Conservation (phyloP, 1,140 invertebrate genomes). For the Diplogasteroides magnus region DNA sequence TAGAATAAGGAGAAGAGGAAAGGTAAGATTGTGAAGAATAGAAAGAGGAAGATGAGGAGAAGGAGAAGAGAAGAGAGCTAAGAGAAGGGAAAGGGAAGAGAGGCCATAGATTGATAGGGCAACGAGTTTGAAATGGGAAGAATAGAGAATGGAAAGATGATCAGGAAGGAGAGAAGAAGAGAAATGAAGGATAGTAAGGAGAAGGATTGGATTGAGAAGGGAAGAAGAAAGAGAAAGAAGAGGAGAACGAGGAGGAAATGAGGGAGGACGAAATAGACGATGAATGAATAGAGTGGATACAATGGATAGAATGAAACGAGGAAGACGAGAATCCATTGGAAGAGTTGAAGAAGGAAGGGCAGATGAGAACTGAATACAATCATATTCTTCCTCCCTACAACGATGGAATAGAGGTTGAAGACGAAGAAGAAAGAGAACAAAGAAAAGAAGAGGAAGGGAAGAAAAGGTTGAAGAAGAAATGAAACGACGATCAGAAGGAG, state of each 20-base stretch:
- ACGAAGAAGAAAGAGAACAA: conserved; percentile 5
- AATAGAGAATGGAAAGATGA: background rate
- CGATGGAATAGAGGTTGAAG: conserved; percentile 21
- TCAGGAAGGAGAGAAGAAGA: background rate
- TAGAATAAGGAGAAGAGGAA: background rate
- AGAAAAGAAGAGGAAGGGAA: conserved; percentile 11
- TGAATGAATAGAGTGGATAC: background rate
- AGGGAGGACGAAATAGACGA: background rate
- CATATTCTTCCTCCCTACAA: conserved; percentile 26
- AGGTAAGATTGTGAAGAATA: background rate
- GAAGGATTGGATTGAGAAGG: too few species aligned
- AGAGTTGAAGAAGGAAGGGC: background rate
- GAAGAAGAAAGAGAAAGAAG: background rate
- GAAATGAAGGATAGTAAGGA: too few species aligned
- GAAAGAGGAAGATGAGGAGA: background rate
- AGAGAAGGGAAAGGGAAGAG: background rate
- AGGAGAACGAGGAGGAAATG: background rate
- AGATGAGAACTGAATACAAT: conserved; percentile 1
- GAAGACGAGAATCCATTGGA: background rate
- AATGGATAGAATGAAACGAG: background rate
- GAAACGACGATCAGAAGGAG: background rate
- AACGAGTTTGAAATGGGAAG: background rate
- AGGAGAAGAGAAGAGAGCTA: background rate
- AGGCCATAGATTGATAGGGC: background rate
- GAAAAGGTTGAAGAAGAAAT: background rate